Evolutionary conservation across 1,140 invertebrate genomes (phyloP).

Genomic region (Pissodes strobi): DNA sequence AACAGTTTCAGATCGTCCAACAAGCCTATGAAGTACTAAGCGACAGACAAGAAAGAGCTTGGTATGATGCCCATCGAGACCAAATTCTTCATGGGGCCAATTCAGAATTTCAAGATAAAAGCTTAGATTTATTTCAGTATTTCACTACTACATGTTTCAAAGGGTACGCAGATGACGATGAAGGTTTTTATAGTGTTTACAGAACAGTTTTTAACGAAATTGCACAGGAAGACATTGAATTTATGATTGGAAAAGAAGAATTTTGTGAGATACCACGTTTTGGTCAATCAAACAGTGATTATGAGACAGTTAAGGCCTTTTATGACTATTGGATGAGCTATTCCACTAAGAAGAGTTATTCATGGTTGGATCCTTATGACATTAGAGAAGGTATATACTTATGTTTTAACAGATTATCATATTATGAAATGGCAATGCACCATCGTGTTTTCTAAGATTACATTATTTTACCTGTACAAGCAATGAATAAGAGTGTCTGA

Average conservation of each 20-base stretch:
- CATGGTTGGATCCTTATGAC: slow-evolving; percentile 91
- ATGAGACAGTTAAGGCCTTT: slow-evolving; percentile 86
- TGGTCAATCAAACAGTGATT: slow-evolving; percentile 80
- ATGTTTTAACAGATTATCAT: background rate
- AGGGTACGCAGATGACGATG: slow-evolving; percentile 85
- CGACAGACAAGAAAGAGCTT: slow-evolving; percentile 91
- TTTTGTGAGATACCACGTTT: slow-evolving; percentile 79
- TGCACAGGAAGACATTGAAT: slow-evolving; percentile 84
- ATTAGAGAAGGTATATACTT: slow-evolving; percentile 73
- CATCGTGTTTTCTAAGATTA: too few relatives aligned
- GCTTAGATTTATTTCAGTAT: slow-evolving; percentile 87
- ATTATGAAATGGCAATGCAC: too few relatives aligned
- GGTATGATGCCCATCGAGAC: slow-evolving; percentile 92
- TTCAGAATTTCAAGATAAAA: slow-evolving; percentile 83
- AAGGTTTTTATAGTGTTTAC: slow-evolving; percentile 92
- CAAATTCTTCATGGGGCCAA: slow-evolving; percentile 85
- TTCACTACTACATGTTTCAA: slow-evolving; percentile 89
- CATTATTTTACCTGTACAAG: too few relatives aligned
- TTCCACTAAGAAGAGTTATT: slow-evolving; percentile 74
- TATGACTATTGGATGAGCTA: slow-evolving; percentile 93
- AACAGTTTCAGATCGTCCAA: slow-evolving; percentile 90
- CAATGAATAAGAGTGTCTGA: background rate
- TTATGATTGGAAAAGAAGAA: slow-evolving; percentile 72
- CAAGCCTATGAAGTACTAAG: slow-evolving; percentile 95
- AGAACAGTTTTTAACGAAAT: slow-evolving; percentile 85